Conservation (phyloP, 2,888 invertebrate species). For the Trichopria drosophilae region DNA sequence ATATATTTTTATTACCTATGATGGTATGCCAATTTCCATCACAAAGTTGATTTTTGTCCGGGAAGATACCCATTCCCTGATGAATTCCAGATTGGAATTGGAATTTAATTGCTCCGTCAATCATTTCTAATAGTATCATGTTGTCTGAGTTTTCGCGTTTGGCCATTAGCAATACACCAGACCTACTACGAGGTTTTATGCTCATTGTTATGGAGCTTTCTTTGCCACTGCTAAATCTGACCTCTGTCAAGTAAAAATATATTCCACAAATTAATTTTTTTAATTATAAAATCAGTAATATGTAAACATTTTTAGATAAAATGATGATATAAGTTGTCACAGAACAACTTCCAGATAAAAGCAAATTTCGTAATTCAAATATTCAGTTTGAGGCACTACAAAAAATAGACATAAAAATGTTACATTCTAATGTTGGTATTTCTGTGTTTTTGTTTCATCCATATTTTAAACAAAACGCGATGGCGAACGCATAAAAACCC, state of each 20-base stretch:
- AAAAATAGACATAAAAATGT: too few relatives aligned
- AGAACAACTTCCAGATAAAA: slow-evolving; percentile 13
- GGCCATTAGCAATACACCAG: slow-evolving; percentile 84
- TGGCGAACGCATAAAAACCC: too few relatives aligned
- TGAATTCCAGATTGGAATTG: slow-evolving; percentile 84
- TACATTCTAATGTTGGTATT: too few relatives aligned
- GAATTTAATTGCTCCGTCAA: slow-evolving; percentile 82
- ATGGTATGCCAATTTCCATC: slow-evolving; percentile 96
- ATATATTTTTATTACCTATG: slow-evolving; percentile 62
- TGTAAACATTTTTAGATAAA: not conserved
- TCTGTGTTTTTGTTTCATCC: too few relatives aligned
- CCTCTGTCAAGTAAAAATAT: slow-evolving; percentile 61
- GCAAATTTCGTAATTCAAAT: not conserved
- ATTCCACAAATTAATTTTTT: not conserved
- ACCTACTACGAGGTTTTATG: slow-evolving; percentile 80
- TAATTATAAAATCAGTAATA: not conserved
- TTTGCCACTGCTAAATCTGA: slow-evolving; percentile 77
- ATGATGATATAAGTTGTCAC: slow-evolving; percentile 1
- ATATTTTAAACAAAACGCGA: too few relatives aligned
- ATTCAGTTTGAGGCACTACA: too few relatives aligned
- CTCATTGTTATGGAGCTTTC: slow-evolving; percentile 81
- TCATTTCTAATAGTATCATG: slow-evolving; percentile 83
- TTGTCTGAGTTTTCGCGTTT: slow-evolving; percentile 77
- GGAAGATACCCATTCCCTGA: slow-evolving; percentile 73
- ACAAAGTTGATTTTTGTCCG: slow-evolving; percentile 74